Evolutionary conservation across 1,140 invertebrate species (phyloP).

Genomic region (Polyergus mexicanus): DNA sequence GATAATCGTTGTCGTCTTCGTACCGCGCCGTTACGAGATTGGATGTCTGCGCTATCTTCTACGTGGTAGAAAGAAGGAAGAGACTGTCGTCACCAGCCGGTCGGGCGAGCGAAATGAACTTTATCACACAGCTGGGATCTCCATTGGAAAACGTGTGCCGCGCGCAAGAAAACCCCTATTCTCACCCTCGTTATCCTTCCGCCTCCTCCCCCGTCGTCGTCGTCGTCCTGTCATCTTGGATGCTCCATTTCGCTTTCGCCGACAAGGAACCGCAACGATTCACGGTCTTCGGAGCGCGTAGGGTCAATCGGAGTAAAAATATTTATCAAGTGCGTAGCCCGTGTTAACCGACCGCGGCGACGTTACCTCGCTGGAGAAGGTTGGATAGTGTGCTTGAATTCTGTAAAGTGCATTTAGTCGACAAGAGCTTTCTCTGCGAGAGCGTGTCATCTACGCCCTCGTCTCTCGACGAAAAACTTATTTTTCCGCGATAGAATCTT

Average conservation of each 20-base stretch:
- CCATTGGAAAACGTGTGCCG: conserved; percentile 71
- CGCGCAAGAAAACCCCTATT: conserved; percentile 51
- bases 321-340: conserved; percentile 47
- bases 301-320: conserved; percentile 51
- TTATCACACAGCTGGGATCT: conserved; percentile 76
- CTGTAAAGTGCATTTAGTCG: conserved; percentile 56
- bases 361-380: conserved; percentile 31
- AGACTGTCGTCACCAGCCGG: conserved; percentile 69
- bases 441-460: conserved; percentile 10
- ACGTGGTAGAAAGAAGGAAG: conserved; percentile 40
- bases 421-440: conserved; percentile 58
- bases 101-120: conserved; percentile 69
- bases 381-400: conserved; percentile 52
- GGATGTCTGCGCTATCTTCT: conserved; percentile 67
- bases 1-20: conserved; percentile 65
- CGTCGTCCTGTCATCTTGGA: conserved; percentile 18
- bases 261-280: conserved; percentile 42
- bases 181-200: background rate
- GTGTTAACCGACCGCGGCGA: conserved; percentile 22
- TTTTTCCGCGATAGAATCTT: conserved; percentile 52
- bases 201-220: background rate
- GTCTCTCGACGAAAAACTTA: conserved; percentile 48
- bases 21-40: conserved; percentile 44
- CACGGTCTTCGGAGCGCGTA: conserved; percentile 33
- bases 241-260: conserved; percentile 29